These are phyloP conservation scores for pig (Sus scrofa) DNA, from an alignment of 2,113 vertebrate genomes.

Conservation along the genomic window T2T-Sscrofa CM000817.6:46980001-46980500, in stretches of 20 bases:
- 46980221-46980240: constrained; percentile 50
- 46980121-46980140: constrained; percentile 39
- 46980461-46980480: not conserved
- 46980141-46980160: constrained; percentile 65
- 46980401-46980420: constrained; percentile 40
- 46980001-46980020: too few relatives aligned
- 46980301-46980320: not conserved
- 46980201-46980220: constrained; percentile 23
- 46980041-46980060: constrained; percentile 2
- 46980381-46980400: not conserved
- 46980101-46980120: constrained; percentile 46
- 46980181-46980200: constrained; percentile 37
- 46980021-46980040: too few relatives aligned
- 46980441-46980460: constrained; percentile 36
- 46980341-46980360: not conserved
- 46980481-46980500: not conserved
- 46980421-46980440: constrained; percentile 37
- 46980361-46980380: not conserved
- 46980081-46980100: constrained; percentile 36
- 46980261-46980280: not conserved
- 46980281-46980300: not conserved
- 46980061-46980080: constrained; percentile 33
- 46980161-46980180: constrained; percentile 68
- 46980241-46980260: constrained; percentile 58
- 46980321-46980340: constrained; percentile 22